Conservation (phyloP, 2,797 vertebrate genomes). For the Pangasius sanitwongsei region DNA sequence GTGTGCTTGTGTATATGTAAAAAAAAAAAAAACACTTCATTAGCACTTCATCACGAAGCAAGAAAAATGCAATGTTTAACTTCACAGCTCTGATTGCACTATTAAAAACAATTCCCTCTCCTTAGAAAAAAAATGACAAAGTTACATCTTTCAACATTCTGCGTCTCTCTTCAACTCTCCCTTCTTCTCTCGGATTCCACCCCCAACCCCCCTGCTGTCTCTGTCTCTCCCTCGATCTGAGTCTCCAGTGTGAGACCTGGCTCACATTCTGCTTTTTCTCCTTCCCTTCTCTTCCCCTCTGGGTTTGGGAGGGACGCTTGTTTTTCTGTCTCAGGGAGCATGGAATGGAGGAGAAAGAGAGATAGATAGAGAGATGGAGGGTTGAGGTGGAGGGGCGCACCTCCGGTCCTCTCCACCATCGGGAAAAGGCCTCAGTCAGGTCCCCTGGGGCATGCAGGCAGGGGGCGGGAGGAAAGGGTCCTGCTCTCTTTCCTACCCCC, state of each 20-base stretch:
- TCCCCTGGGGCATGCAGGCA: conserved; percentile 53
- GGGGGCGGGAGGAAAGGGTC: conserved; percentile 51
- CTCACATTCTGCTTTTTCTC: conserved; percentile 60
- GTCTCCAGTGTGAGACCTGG: conserved; percentile 62
- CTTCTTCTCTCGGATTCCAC: conserved; percentile 32
- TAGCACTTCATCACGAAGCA: conserved; percentile 25
- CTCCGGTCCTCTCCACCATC: conserved; percentile 58
- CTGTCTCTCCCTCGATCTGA: conserved; percentile 33
- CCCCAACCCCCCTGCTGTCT: conserved; percentile 38
- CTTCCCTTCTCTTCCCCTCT: conserved; percentile 58
- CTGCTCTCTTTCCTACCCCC: conserved; percentile 60
- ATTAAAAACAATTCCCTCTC: conserved; percentile 45
- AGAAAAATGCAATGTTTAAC: conserved; percentile 52
- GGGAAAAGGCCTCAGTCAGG: conserved; percentile 57
- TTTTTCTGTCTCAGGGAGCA: conserved; percentile 65
- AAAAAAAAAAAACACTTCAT: conserved; percentile 26
- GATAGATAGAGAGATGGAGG: conserved; percentile 33
- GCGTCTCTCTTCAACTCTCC: conserved; percentile 35
- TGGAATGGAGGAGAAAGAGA: conserved; percentile 44
- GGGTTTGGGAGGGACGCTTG: conserved; percentile 61
- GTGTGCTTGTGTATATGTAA: conserved; percentile 21
- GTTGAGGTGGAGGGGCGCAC: conserved; percentile 52
- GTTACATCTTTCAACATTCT: conserved; percentile 13
- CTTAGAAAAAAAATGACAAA: background rate
- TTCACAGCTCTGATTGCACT: conserved; percentile 55